Conservation (phyloP, 2,113 vertebrate species). For the Alethe castanea region DNA sequence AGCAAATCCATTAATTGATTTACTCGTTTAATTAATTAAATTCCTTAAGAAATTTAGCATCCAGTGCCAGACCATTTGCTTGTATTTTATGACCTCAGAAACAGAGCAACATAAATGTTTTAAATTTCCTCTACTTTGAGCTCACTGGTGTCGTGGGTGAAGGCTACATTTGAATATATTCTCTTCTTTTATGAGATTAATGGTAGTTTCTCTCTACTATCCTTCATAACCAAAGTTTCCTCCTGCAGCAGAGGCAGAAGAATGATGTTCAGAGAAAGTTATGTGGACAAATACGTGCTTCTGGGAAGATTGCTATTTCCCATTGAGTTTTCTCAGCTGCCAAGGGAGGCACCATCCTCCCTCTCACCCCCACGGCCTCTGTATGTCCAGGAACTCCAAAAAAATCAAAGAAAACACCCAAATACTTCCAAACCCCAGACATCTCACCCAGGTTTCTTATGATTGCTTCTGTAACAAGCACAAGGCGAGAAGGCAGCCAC, state of each 20-base stretch:
- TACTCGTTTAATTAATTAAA: slow-evolving; percentile 59
- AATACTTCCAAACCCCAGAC: not conserved
- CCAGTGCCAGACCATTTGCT: slow-evolving; percentile 27
- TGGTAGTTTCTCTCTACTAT: not conserved
- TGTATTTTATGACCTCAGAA: slow-evolving; percentile 15
- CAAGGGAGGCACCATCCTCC: not conserved
- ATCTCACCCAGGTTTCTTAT: not conserved
- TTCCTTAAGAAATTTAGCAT: slow-evolving; percentile 43
- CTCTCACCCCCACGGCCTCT: fast-evolving
- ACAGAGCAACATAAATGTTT: not conserved
- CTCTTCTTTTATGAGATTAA: not conserved
- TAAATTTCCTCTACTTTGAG: not conserved
- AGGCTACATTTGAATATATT: not conserved
- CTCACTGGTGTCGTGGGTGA: fast-evolving
- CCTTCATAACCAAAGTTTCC: not conserved
- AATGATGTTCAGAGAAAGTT: not conserved
- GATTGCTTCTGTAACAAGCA: not conserved
- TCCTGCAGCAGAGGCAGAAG: not conserved
- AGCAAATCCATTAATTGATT: slow-evolving; percentile 64
- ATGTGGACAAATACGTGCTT: not conserved
- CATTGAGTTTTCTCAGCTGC: not conserved
- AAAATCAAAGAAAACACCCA: not conserved
- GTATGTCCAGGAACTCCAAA: not conserved
- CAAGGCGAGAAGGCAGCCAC: not conserved
- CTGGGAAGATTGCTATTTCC: not conserved